phyloP scores from a whole-genome alignment of 2,113 vertebrate species.

The Sinocyclocheilus maitianheensis region DNA sequence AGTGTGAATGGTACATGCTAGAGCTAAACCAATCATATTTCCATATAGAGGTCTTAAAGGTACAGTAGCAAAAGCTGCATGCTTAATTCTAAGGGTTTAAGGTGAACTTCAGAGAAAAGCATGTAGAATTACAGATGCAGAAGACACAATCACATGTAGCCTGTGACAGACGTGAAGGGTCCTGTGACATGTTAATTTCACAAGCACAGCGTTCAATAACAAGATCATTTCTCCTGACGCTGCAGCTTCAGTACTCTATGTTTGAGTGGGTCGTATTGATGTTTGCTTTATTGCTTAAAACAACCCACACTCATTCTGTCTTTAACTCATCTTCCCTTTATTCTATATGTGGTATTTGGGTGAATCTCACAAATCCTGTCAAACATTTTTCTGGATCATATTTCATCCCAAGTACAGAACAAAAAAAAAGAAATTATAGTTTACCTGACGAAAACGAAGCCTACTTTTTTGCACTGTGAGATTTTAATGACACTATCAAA shows the following conservation, averaged over 20 bases:
- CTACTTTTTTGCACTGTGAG: background rate
- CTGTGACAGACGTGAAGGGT: background rate
- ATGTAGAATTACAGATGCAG: background rate
- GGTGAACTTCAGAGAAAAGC: background rate
- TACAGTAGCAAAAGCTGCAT: background rate
- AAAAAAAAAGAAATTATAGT: background rate
- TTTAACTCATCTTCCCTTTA: background rate
- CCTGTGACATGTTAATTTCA: background rate
- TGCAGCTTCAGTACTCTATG: background rate
- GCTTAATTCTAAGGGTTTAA: background rate
- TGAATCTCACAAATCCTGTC: background rate
- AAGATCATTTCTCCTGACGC: background rate
- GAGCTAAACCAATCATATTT: background rate
- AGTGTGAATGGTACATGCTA: too few relatives aligned
- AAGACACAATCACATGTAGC: background rate
- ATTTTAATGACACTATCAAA: background rate
- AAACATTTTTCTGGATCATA: background rate
- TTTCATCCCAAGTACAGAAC: background rate
- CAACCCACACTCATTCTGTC: background rate
- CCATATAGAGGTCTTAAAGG: background rate
- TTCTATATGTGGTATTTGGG: background rate
- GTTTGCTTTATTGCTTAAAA: conserved; percentile 22
- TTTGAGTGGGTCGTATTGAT: background rate
- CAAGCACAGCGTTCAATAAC: background rate
- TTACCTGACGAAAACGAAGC: background rate